A percentile compares a stretch with the other conserved stretches of the same genome.
phyloP scores from a whole-genome alignment of 2,888 invertebrate genomes.

The Meiosimyza platycephala region DNA sequence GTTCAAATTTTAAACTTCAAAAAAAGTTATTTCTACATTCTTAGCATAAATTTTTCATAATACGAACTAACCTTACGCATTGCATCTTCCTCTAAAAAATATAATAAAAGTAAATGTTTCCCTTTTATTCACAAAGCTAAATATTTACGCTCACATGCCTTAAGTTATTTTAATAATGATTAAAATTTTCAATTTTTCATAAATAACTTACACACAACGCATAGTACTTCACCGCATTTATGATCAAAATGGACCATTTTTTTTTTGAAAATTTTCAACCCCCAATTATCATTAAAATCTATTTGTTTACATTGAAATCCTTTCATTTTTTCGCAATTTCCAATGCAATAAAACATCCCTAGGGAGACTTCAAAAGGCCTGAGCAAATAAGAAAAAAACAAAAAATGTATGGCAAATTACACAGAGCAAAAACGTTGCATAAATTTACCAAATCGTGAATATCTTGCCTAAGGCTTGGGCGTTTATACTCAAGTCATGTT shows the following conservation, averaged over 20 bases:
- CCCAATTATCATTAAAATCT: constrained; percentile 26
- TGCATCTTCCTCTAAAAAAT: too few species aligned
- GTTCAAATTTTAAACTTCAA: neutral
- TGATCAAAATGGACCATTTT: neutral
- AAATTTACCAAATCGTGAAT: too few species aligned
- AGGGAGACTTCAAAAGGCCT: constrained; percentile 30
- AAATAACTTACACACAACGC: neutral
- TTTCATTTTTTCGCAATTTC: constrained; percentile 5
- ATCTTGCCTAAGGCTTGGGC: too few species aligned
- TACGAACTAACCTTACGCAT: too few species aligned
- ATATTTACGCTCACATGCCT: too few species aligned
- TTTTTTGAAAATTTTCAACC: constrained; percentile 3
- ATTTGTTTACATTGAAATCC: constrained; percentile 26
- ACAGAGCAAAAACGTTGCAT: too few species aligned
- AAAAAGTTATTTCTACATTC: too few species aligned
- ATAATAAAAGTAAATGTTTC: too few species aligned
- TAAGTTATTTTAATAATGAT: neutral
- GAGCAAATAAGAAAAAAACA: neutral
- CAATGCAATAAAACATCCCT: constrained; percentile 22
- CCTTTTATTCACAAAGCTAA: too few species aligned
- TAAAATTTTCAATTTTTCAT: constrained; percentile 3
- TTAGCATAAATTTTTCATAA: too few species aligned
- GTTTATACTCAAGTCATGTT: too few species aligned
- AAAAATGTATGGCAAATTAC: neutral
- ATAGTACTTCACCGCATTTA: neutral